Evolutionary conservation across 2,888 invertebrate genomes (phyloP).

Genomic region (Rhopalosiphum nymphaeae): DNA sequence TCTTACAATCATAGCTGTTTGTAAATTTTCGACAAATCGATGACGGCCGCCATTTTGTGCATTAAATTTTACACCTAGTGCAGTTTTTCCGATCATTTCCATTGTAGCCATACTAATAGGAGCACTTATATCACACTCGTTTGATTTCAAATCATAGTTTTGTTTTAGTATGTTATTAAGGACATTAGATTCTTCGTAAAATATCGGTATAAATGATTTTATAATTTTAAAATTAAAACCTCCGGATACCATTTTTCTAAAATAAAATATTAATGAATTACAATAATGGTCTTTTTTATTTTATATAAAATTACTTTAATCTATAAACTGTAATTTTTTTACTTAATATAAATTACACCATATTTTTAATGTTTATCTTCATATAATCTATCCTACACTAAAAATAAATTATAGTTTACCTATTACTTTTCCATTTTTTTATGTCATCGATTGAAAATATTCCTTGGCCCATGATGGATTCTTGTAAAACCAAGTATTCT

Average conservation of each 20-base stretch:
- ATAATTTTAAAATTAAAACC: slow-evolving; percentile 60
- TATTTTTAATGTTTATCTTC: not conserved
- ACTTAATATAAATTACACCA: not conserved
- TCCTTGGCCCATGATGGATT: slow-evolving; percentile 63
- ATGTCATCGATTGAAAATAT: slow-evolving; percentile 58
- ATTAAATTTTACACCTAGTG: slow-evolving; percentile 66
- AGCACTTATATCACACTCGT: slow-evolving; percentile 48
- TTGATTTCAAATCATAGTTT: not conserved
- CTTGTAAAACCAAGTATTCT: slow-evolving; percentile 57
- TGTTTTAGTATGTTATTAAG: slow-evolving; percentile 16
- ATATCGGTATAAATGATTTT: slow-evolving; percentile 60
- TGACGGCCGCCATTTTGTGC: slow-evolving; percentile 63
- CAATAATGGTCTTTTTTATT: not conserved
- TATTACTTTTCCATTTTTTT: slow-evolving; percentile 62
- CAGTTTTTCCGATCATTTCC: slow-evolving; percentile 66
- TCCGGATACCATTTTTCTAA: slow-evolving; percentile 61
- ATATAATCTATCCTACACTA: not conserved
- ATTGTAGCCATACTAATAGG: slow-evolving; percentile 65
- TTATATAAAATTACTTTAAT: not conserved
- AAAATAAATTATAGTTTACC: not conserved
- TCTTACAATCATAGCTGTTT: slow-evolving; percentile 31
- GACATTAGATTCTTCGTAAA: slow-evolving; percentile 53
- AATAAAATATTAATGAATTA: not conserved
- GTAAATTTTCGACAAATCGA: slow-evolving; percentile 58
- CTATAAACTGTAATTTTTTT: not conserved